These are phyloP conservation scores for Herpetotheres cachinnans DNA, from an alignment of 2,113 vertebrate genomes.

Conservation along the genomic window DNA sequence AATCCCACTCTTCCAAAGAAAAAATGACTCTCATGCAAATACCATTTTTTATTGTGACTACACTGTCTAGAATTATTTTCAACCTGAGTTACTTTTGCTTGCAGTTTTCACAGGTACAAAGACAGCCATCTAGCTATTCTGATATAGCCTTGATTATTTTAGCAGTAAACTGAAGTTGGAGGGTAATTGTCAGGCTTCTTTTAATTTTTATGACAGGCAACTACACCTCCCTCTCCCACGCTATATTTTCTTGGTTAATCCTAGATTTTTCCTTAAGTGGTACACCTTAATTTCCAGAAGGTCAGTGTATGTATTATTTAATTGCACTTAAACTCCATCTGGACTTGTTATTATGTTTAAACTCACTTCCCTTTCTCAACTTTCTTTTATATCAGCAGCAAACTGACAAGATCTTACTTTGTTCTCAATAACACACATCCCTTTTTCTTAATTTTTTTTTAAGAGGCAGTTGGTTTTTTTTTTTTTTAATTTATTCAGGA, in stretches of 20 bases:
- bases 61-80: neutral
- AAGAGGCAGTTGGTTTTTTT: neutral
- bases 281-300: neutral
- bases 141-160: neutral
- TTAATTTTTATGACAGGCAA: neutral
- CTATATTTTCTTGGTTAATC: neutral
- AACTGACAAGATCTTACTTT: neutral
- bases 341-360: neutral
- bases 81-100: neutral
- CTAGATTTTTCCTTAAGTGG: neutral
- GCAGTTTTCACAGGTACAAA: neutral
- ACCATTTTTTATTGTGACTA: neutral
- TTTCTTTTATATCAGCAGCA: neutral
- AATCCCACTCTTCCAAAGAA: neutral
- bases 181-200: neutral
- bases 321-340: neutral
- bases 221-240: neutral
- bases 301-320: neutral
- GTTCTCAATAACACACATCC: fast-evolving
- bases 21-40: fast-evolving
- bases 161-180: neutral
- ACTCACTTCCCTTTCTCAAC: fast-evolving
- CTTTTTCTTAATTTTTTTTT: neutral
- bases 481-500: neutral
- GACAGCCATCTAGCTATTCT: neutral